Conservation (phyloP, 2,113 vertebrate species). For the Turnix velox region DNA sequence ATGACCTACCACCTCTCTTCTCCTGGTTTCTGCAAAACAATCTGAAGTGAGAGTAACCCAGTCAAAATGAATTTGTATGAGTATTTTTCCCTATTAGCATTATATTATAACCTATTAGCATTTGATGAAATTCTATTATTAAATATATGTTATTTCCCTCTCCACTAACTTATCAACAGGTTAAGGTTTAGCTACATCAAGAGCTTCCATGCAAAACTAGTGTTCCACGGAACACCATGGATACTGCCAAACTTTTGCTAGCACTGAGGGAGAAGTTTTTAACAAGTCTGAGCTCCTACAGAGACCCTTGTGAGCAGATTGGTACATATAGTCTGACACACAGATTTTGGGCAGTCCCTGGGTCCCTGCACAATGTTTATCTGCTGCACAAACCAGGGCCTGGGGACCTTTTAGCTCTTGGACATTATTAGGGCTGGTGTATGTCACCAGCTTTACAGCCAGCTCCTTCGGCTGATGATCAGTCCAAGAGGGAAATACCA, state of each 20-base stretch:
- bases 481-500: conserved; percentile 39
- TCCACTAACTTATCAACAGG: neutral
- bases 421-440: neutral
- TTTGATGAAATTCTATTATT: neutral
- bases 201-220: neutral
- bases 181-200: neutral
- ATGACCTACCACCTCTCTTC: conserved; percentile 12
- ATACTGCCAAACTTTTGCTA: neutral
- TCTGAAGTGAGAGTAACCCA: neutral
- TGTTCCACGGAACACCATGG: neutral
- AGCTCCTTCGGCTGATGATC: neutral
- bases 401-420: neutral
- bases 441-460: conserved; percentile 29
- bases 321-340: accelerated
- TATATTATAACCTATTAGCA: neutral
- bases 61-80: conserved; percentile 25
- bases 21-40: conserved; percentile 31
- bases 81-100: neutral
- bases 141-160: neutral
- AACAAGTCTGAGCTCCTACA: neutral
- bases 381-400: neutral
- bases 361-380: neutral
- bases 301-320: accelerated
- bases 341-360: neutral
- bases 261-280: neutral